Conservation (phyloP, 2,888 invertebrate genomes). For the Kryphioiulus occultus region DNA sequence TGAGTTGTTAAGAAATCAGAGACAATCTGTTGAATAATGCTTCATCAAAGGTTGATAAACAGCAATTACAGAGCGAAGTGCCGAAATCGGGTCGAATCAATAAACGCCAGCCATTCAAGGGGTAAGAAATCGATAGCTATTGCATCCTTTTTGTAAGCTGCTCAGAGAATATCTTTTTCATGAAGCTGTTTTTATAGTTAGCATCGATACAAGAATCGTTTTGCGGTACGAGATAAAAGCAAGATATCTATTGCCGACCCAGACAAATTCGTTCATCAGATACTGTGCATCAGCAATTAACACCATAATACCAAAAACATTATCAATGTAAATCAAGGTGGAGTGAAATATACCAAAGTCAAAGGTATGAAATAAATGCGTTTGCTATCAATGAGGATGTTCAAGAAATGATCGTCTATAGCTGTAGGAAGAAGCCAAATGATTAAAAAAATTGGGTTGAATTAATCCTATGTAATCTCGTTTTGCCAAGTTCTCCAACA, state of each 20-base stretch:
- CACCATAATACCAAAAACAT: too few species aligned
- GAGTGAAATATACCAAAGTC: too few species aligned
- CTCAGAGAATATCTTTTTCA: not conserved
- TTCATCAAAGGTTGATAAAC: not conserved
- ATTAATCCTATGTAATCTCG: too few species aligned
- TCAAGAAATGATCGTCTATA: too few species aligned
- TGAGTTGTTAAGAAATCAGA: not conserved
- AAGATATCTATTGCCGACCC: not conserved
- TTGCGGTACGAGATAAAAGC: not conserved
- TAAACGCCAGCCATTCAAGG: not conserved
- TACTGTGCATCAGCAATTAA: not conserved
- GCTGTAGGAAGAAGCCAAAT: too few species aligned
- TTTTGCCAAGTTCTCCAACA: too few species aligned
- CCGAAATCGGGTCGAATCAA: not conserved
- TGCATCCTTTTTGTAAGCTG: not conserved
- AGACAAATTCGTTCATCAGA: not conserved
- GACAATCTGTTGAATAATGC: not conserved
- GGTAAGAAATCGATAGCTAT: not conserved
- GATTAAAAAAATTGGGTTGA: too few species aligned
- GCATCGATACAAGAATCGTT: not conserved
- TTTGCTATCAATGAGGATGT: too few species aligned
- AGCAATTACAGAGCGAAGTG: not conserved
- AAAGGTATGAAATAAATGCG: too few species aligned
- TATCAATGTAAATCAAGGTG: too few species aligned
- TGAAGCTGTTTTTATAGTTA: not conserved